Percentiles rank a stretch among this genome's conserved stretches.
These are phyloP conservation scores for Orientallactaga bullata DNA, from an alignment of 2,113 vertebrate species.

Conservation along the genomic window DNA sequence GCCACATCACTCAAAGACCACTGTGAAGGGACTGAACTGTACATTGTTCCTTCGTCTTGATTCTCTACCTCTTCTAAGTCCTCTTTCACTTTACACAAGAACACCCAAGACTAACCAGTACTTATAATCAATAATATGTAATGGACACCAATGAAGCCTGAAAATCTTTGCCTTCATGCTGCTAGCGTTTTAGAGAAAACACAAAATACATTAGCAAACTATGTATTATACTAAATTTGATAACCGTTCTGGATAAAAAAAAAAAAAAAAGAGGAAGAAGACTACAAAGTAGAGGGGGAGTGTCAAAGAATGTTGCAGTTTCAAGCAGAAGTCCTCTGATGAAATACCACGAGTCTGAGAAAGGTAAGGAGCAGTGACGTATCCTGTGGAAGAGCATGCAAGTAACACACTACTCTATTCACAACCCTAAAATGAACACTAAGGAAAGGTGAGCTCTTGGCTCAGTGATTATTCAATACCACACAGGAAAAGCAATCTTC, in stretches of 20 bases:
- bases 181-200: background rate
- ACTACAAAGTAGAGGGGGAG: background rate
- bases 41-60: background rate
- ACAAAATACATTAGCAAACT: slow-evolving; percentile 52
- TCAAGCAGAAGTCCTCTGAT: background rate
- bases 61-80: background rate
- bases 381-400: background rate
- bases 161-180: slow-evolving; percentile 16
- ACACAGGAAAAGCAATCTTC: background rate
- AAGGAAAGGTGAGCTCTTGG: background rate
- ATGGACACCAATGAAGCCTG: background rate
- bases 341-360: background rate
- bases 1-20: background rate
- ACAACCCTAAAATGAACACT: background rate
- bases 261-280: background rate
- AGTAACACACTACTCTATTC: background rate
- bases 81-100: background rate
- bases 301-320: background rate
- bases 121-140: background rate
- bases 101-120: background rate
- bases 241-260: no score
- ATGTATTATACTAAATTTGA: no score
- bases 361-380: background rate
- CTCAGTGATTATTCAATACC: background rate
- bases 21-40: background rate